Percentiles rank a stretch among this genome's conserved stretches.
Evolutionary conservation across 1,140 invertebrate species (phyloP).

Genomic region (Drosophila eugracilis): DNA sequence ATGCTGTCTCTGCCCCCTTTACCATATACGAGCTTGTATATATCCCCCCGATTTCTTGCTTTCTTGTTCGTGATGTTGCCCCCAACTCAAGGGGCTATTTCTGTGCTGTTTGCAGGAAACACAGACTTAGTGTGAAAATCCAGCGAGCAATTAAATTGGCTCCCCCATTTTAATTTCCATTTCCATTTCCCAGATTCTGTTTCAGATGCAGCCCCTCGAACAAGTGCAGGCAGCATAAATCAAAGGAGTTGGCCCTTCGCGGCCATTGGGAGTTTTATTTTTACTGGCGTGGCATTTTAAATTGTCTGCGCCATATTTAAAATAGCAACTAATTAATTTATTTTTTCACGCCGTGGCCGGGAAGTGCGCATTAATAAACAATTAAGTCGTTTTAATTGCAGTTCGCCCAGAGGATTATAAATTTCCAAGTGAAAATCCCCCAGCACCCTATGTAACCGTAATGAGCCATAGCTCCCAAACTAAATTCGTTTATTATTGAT

Average conservation of each 20-base stretch:
- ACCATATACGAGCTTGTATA: no score
- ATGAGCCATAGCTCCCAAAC: conserved; percentile 16
- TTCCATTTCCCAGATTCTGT: conserved; percentile 3
- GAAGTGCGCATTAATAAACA: conserved; percentile 81
- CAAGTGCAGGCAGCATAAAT: conserved; percentile 77
- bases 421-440: conserved; percentile 34
- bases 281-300: conserved; percentile 56
- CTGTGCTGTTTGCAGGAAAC: conserved; percentile 67
- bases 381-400: conserved; percentile 78
- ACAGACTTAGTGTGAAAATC: conserved; percentile 79
- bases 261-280: conserved; percentile 45
- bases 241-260: conserved; percentile 47
- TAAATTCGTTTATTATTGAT: conserved; percentile 53
- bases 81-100: conserved; percentile 48
- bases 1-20: conserved; percentile 22
- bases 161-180: conserved; percentile 29
- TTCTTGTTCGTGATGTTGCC: conserved; percentile 26
- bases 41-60: conserved; percentile 24
- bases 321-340: conserved; percentile 79
- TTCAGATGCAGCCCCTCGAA: conserved; percentile 25
- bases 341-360: conserved; percentile 67
- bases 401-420: conserved; percentile 39
- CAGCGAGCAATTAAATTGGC: conserved; percentile 74
- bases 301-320: conserved; percentile 78
- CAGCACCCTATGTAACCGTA: conserved; percentile 15